Base-by-base conservation (phyloP, 2,888 invertebrate genomes). In the Caenorhabditis sp. region DNA sequence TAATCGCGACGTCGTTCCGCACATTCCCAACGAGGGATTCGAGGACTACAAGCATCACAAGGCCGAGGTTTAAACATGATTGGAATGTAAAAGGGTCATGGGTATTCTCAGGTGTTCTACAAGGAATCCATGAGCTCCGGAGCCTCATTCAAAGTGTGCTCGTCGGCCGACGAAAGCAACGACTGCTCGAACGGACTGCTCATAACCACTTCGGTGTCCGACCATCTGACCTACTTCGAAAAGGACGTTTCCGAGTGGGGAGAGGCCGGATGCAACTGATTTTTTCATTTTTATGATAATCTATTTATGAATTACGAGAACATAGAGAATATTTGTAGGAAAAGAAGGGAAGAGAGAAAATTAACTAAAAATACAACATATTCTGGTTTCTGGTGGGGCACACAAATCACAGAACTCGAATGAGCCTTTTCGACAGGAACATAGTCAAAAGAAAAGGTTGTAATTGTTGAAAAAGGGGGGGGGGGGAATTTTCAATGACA, bases 181-280 rank as follows among this genome's bases (percentile, higher is more conserved):
- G 62, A 76, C 2, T 85, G 85, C 55, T 79, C 79, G 9, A 81
- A 85, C 27, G 79, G 81, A 22, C 52, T 79, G 9, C 30, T 59
- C 45, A 65, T 84, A 22, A 79, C 83, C 20, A 48, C 82, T 5
- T 79, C 79, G 2, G 77, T 83, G 58, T 55, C 66, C 24, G 86
- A 86, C 43, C 86, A 86, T 59, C 61, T 80, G 5, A 79, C 82
- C 45, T 86, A 86, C 62, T 86, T 80, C 62, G 76, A 72, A 7
- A 73, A 84, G 46, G 79, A 83, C 24, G 78, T 84, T 39, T 66
- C 73, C 9, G 78, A 53, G 8, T 84, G 74, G 62, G 84, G 84
- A 43, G 77, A 78, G 37, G 71, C 52, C 20, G 83, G 83, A 41
- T 83, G 83, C 43, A 77, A 78, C 8, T 80, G 41, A 39, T 41